Evolutionary conservation across 1,140 invertebrate genomes (phyloP), one percentile per base, ranked within the genome.

Genomic region (Zeugodacus cucurbitae): DNA sequence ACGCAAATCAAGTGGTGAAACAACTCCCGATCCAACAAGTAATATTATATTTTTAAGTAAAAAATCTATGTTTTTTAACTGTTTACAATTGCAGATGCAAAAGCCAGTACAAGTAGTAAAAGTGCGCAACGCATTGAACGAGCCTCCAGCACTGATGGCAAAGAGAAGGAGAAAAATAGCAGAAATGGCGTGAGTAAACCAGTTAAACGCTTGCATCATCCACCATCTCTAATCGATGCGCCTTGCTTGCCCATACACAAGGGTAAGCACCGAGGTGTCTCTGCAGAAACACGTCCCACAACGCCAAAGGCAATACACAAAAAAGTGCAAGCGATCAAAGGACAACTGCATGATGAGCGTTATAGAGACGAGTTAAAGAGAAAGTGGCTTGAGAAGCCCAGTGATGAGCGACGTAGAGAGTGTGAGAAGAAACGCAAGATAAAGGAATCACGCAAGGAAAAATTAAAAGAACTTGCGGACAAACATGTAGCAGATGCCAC

Each of bases 321-420:
- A 44, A 87, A 58, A 88, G 20, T 78, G 0, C 37, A 7, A 2
- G 64, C 64, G 2, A 37, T 88, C 37, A 64, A 44, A 0, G 2
- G 88, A 10, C 90, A 92, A 59, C 67, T 89, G 11, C 32, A 88
- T 20, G 41, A 64, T 17, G 86, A 87, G 64, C 26, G 44, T 4
- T 41, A 64, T 48, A 74, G 14, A 6, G 88, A 88, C 0, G 26
- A 89, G 44, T 62, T 92, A 59, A 90, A 91, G 58, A 14, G 22
- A 5, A 92, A 91, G 88, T 92, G 91, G 91, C 62, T 88, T 32
- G 89, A 91, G 48, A 92, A 92, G 37, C 88, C 91, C 0, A 89
- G 7, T 11, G 62, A 86, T 5, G 44, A 37, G 37, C 88, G 70
- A 17, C 67, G 88, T 14, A 89, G 90, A 26, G 89, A 89, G n/a